A percentile compares a stretch with the other conserved stretches of the same genome.
Evolutionary conservation across 2,113 vertebrate species (phyloP).

Genomic region (Lycocorax pyrrhopterus): DNA sequence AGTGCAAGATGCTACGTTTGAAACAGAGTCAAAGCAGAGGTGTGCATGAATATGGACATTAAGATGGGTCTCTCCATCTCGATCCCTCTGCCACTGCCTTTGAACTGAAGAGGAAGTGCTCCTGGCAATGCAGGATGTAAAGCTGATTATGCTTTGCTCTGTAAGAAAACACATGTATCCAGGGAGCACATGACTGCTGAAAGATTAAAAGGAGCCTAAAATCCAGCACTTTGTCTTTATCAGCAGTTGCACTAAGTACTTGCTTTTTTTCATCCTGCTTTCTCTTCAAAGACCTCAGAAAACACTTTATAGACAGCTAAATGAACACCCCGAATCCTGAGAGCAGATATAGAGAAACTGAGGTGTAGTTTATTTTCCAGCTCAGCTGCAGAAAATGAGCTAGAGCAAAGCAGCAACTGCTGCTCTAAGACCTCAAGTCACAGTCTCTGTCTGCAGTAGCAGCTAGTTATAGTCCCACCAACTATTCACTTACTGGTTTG

Average conservation of each 20-base stretch:
- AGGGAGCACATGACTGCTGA: conserved; percentile 5
- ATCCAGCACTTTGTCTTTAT: not conserved
- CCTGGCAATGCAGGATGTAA: conserved; percentile 45
- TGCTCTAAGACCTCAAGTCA: not conserved
- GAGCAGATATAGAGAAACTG: not conserved
- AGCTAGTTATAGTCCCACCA: not conserved
- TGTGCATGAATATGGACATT: conserved; percentile 28
- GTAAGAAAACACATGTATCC: conserved; percentile 3
- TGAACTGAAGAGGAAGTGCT: conserved; percentile 63
- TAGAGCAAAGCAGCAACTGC: not conserved
- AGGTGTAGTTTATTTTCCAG: not conserved
- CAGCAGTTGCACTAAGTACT: not conserved
- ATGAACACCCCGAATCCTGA: not conserved
- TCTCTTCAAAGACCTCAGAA: not conserved
- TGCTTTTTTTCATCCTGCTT: not conserved
- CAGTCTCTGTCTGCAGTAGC: not conserved
- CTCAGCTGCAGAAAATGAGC: not conserved
- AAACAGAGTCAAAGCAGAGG: not conserved
- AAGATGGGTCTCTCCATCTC: not conserved
- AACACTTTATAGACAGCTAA: not conserved
- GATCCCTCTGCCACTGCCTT: not conserved
- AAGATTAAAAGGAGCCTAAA: conserved; percentile 36
- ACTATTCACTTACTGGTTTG: not conserved
- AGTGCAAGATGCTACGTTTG: not conserved
- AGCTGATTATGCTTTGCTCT: not conserved